Evolutionary conservation across 1,140 invertebrate species (phyloP).

Genomic region (Ceratina japonica): DNA sequence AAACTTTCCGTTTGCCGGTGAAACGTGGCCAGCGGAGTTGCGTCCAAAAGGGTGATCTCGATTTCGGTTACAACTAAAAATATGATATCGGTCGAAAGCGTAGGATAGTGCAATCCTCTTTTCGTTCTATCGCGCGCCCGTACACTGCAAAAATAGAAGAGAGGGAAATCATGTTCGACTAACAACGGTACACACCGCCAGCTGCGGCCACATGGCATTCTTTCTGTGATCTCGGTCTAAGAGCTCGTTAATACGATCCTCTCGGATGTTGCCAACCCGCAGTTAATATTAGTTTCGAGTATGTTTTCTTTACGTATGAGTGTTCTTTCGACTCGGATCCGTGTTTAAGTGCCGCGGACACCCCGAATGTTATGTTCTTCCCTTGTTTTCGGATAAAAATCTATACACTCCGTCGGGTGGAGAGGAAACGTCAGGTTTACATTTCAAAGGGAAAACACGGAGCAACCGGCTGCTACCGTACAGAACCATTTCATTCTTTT

Average conservation of each 20-base stretch:
- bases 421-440: conserved; percentile 11
- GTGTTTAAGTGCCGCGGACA: conserved; percentile 21
- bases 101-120: conserved; percentile 33
- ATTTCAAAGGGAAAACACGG: background rate
- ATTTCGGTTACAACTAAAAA: conserved; percentile 36
- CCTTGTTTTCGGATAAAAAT: conserved; percentile 40
- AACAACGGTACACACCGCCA: conserved; percentile 67
- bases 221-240: conserved; percentile 73
- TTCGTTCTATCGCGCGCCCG: conserved; percentile 43
- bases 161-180: conserved; percentile 51
- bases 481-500: background rate
- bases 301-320: conserved; percentile 74
- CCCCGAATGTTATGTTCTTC: conserved; percentile 24
- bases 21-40: too few relatives aligned
- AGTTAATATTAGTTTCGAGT: conserved; percentile 77
- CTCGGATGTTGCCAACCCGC: conserved; percentile 74
- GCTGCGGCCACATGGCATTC: conserved; percentile 73
- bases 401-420: conserved; percentile 23
- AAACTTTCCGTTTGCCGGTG: too few relatives aligned
- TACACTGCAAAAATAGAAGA: conserved; percentile 62
- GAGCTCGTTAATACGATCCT: conserved; percentile 75
- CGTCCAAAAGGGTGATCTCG: too few relatives aligned
- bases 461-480: background rate
- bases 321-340: conserved; percentile 57
- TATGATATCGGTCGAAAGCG: conserved; percentile 22